Evolutionary conservation across 2,113 vertebrate genomes (phyloP), one percentile per base, ranked within the genome.

Genomic region (Pardalotus punctatus): DNA sequence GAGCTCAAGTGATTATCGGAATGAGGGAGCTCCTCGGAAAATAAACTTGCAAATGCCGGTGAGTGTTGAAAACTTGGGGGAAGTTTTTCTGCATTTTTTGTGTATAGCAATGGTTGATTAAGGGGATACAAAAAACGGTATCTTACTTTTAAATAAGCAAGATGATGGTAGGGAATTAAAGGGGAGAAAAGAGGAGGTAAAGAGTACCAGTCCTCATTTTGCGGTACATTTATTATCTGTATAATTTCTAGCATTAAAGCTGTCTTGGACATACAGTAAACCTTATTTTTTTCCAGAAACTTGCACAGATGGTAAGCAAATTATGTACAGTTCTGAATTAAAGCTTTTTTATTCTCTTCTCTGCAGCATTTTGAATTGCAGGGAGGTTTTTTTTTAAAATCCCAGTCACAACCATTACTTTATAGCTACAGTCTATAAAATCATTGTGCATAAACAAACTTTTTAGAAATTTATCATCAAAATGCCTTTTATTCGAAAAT

Each of bases 231-330:
- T 81, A 69, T 91, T 40, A 12, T 78, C 3, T 23, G 28, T 74
- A 48, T 54, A 0, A n/a, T 35, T 90, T 88, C 51, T 60, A 79
- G 33, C n/a, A 43, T 58, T 67, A 70, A 85, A 92, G 27, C 54
- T 78, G 43, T 35, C 24, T 76, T 81, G 74, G 45, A 38, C 48
- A 58, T 69, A 81, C 2, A 86, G 22, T 33, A 72, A 79, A 78
- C 19, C 23, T 76, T 65, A 31, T 43, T 88, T 57, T 56, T 8
- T 69, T 62, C 64, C 70, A 88, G 73, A 72, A 88, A 65, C 53
- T 90, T 60, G 65, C 88, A 67, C 88, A 96, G 94, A 94, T 94
- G 89, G 88, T 80, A 70, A 94, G 71, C 57, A 95, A 94, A 86
- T 62, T 87, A 88, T 86, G 76, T 93, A 62, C 76, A 73, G 28